Evolutionary conservation across 1,140 invertebrate species (phyloP).

Genomic region (Drosophila micromelanica): DNA sequence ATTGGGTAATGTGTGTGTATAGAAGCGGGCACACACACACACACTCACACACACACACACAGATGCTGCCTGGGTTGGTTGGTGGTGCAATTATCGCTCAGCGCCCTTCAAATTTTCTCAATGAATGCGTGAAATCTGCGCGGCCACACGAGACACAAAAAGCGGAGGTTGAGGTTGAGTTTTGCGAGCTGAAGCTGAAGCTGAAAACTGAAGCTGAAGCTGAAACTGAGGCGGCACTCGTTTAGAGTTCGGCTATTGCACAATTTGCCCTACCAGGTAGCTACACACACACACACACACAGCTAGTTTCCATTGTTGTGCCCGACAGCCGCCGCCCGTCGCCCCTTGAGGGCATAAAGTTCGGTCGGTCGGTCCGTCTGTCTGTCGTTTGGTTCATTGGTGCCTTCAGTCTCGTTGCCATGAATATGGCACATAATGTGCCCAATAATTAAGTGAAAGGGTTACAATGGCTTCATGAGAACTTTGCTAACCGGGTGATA

Average conservation of each 20-base stretch:
- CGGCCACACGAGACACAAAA: constrained; percentile 17
- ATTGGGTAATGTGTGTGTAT: constrained; percentile 2
- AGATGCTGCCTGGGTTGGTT: constrained; percentile 2
- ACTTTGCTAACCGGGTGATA: constrained; percentile 76
- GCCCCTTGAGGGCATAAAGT: neutral
- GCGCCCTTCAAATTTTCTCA: constrained; percentile 66
- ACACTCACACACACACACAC: neutral
- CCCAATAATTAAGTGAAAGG: constrained; percentile 82
- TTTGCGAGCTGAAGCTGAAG: neutral
- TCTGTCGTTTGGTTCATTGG: constrained; percentile 15
- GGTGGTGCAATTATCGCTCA: constrained; percentile 71
- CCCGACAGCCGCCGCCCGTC: constrained; percentile 3
- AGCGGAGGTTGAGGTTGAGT: constrained; percentile 1
- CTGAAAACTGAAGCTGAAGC: neutral
- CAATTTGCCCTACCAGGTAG: constrained; percentile 38
- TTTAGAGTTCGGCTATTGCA: constrained; percentile 27
- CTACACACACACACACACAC: neutral
- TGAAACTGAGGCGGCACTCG: neutral
- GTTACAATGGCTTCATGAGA: constrained; percentile 81
- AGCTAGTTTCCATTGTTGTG: constrained; percentile 47
- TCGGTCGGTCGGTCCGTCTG: neutral
- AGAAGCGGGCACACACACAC: neutral
- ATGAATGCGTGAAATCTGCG: constrained; percentile 72
- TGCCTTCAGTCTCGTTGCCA: constrained; percentile 61
- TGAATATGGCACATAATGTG: constrained; percentile 79